Evolutionary conservation across 2,888 invertebrate genomes (phyloP).

Genomic region (Cabera pusaria): DNA sequence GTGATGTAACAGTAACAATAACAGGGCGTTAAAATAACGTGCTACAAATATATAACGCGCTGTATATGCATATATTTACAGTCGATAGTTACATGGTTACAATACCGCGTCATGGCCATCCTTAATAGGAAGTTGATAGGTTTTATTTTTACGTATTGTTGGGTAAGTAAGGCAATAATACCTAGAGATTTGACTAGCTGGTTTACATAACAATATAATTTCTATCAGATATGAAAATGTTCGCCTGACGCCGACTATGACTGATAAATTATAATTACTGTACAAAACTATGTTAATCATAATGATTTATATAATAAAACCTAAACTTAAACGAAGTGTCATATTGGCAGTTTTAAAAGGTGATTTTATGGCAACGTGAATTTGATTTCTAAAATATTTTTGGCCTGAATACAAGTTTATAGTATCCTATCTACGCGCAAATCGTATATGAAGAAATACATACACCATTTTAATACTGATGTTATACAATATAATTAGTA

Average conservation of each 20-base stretch:
- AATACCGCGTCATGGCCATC: no score
- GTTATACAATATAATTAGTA: constrained; percentile 68
- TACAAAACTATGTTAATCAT: constrained; percentile 58
- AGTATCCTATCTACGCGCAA: constrained; percentile 58
- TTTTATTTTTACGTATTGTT: constrained; percentile 27
- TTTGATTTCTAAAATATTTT: constrained; percentile 78
- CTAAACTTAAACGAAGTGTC: constrained; percentile 64
- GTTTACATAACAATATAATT: constrained; percentile 36
- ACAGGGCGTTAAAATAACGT: no score
- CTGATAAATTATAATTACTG: constrained; percentile 47
- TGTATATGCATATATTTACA: no score
- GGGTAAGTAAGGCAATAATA: no score
- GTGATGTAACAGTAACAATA: no score
- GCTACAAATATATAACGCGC: no score
- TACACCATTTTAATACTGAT: constrained; percentile 81
- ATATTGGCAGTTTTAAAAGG: constrained; percentile 73
- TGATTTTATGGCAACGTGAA: constrained; percentile 78
- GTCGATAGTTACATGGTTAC: no score
- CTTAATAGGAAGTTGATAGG: neutral
- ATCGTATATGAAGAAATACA: constrained; percentile 68
- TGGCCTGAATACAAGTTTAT: constrained; percentile 70
- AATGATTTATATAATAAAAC: constrained; percentile 39
- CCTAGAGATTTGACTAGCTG: constrained; percentile 60
- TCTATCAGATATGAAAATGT: constrained; percentile 36
- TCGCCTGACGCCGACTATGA: constrained; percentile 37